Base-by-base conservation (phyloP, 2,797 vertebrate species). In the Phoxinus dragarum region DNA sequence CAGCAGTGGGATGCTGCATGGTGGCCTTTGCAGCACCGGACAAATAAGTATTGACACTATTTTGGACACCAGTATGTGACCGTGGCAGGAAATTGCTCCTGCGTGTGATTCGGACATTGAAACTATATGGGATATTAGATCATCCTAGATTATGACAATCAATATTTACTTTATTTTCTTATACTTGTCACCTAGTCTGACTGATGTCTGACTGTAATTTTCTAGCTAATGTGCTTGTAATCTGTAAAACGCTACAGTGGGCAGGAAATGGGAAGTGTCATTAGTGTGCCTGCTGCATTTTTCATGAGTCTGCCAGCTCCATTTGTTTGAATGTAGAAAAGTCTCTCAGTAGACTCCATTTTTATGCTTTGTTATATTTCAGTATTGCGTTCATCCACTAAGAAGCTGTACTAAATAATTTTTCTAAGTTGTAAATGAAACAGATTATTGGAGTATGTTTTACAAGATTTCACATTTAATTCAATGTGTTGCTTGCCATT, bases 11-110 rank as follows among this genome's bases (percentile, higher is more conserved):
- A 88, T 78, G 81, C 88, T 89, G 88, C 91, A 91, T 64, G 56
- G 89, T 91, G 93, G 91, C 92, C 93, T 94, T 93, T 93, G 90
- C 94, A 93, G 93, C 91, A 91, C 90, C 89, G 80, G 89, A 88
- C 91, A 87, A 54, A 92, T 90, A 89, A 90, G 87, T 90, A 89
- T 83, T 87, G 86, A 87, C 89, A 90, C 84, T 89, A 83, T 92
- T 92, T 86, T 66, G 86, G 89, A 89, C 86, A 71, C 87, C 80
- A 78, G 42, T 66, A 10, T 79, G 38, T n/a, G 47, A 42, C 44
- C 21, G 61, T 40, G 40, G 40, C 11, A 59, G 19, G 42, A 64
- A 40, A 64, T 16, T 14, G 21, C 21, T 27, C 44, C 52, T 52
- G 52, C 8, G 4, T 59, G 27, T 56, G 7, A 64, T 40, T 42